Conservation (phyloP, 2,113 vertebrate species). For the Charadrius vociferus region DNA sequence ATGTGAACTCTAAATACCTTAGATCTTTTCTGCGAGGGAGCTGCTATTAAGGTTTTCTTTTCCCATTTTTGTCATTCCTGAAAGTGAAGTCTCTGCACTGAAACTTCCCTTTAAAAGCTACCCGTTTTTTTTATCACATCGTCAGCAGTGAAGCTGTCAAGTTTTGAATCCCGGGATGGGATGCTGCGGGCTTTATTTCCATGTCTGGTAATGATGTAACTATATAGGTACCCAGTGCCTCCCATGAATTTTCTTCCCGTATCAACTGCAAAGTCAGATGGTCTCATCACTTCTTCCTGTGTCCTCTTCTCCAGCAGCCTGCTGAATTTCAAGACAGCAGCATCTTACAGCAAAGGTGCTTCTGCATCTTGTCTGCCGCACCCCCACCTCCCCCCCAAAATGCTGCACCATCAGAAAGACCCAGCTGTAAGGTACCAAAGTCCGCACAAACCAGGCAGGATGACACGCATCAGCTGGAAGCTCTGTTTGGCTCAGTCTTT, state of each 20-base stretch:
- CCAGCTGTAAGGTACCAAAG: neutral
- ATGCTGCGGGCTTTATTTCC: neutral
- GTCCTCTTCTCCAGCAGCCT: neutral
- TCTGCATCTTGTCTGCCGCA: neutral
- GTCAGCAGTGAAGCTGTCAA: neutral
- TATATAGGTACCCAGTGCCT: neutral
- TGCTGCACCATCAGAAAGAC: neutral
- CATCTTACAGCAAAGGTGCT: neutral
- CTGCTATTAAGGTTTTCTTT: neutral
- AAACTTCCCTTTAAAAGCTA: neutral
- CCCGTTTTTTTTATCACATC: neutral
- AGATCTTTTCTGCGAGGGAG: neutral
- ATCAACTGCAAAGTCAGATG: neutral
- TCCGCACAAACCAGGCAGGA: neutral
- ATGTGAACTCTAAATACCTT: neutral
- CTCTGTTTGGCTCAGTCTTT: neutral
- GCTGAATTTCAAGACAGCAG: neutral
- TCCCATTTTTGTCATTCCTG: neutral
- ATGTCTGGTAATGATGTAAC: neutral
- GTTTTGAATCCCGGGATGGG: neutral
- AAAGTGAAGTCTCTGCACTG: neutral
- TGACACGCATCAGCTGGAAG: rapidly evolving
- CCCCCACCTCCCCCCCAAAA: neutral
- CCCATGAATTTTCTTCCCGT: neutral
- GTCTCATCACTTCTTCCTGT: neutral